Evolutionary conservation across 2,888 invertebrate species (phyloP), one percentile per base, ranked within the genome.

Genomic region (Sphaeridia pumilis): DNA sequence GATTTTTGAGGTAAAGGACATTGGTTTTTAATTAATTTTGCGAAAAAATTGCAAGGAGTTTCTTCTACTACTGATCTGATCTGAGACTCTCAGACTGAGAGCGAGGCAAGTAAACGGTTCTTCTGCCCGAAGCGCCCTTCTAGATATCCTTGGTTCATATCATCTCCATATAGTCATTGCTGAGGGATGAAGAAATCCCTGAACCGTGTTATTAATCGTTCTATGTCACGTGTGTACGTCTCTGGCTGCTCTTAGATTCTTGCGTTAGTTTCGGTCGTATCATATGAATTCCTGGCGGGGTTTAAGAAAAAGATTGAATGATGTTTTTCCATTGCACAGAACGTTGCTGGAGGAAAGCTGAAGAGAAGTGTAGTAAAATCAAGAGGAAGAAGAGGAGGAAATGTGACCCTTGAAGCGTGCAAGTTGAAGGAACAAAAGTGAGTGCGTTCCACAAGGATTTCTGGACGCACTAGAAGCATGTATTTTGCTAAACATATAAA

Each of bases 261-360:
- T 38, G 31, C 31, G 14, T 10, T 7, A 10, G 10, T 7, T 31
- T 31, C 31, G 14, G 14, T 14, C 31, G 31, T 7, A 31, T 7
- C 10, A 14, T 31, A n/a, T n/a, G n/a, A n/a, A n/a, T n/a, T n/a
- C n/a, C n/a, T n/a, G n/a, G 31, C 31, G 14, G 7, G 31, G 28
- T 26, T 22, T 36, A 35, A 10, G 46, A 20, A 31, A 46, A 28
- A n/a, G 46, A 46, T n/a, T n/a, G n/a, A 46, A 46, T 7, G 24
- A 27, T n/a, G 14, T 46, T 20, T 28, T 12, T 14, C 46, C 20
- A 22, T 22, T 7, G 44, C 4, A n/a, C n/a, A 14, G 14, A 31
- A 31, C 7, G 7, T 10, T 31, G 31, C 31, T 31, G 31, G 14
- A 31, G n/a, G n/a, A n/a, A n/a, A n/a, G n/a, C n/a, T n/a, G n/a